Conservation (phyloP, 2,113 vertebrate species). For the Leptodactylus fuscus region DNA sequence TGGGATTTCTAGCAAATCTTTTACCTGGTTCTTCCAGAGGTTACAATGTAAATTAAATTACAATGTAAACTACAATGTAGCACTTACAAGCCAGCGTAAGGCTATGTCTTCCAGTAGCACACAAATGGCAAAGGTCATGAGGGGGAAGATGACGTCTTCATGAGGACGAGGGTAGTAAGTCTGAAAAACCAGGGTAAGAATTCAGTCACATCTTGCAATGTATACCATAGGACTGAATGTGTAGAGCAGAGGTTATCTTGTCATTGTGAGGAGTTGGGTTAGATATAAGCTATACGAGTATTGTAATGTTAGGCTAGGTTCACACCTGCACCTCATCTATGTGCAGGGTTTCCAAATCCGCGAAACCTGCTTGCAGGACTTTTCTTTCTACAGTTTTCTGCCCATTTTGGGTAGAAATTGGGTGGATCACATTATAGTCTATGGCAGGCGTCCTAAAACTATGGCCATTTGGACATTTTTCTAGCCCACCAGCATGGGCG, state of each 20-base stretch:
- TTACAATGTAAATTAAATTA: conserved; percentile 28
- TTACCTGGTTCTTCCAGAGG: conserved; percentile 42
- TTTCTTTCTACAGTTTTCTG: too few relatives aligned
- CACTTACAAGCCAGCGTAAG: background rate
- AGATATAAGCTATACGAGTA: too few relatives aligned
- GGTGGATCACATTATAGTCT: too few relatives aligned
- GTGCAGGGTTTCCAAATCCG: too few relatives aligned
- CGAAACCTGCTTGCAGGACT: too few relatives aligned
- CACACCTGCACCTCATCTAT: too few relatives aligned
- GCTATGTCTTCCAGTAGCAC: background rate
- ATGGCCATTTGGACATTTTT: too few relatives aligned
- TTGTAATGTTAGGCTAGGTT: too few relatives aligned
- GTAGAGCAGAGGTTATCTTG: background rate
- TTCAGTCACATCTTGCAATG: background rate
- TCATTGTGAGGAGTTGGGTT: background rate
- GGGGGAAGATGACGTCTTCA: background rate
- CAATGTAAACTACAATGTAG: conserved; percentile 40
- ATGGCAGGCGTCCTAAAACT: too few relatives aligned
- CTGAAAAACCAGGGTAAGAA: background rate
- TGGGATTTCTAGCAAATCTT: conserved; percentile 57
- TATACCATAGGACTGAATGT: background rate
- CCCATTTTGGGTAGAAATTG: too few relatives aligned
- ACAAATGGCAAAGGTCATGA: background rate
- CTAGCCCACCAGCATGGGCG: too few relatives aligned
- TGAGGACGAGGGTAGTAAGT: background rate